Evolutionary conservation across 2,888 invertebrate species (phyloP).

Genomic region (Parelbella ahira): DNA sequence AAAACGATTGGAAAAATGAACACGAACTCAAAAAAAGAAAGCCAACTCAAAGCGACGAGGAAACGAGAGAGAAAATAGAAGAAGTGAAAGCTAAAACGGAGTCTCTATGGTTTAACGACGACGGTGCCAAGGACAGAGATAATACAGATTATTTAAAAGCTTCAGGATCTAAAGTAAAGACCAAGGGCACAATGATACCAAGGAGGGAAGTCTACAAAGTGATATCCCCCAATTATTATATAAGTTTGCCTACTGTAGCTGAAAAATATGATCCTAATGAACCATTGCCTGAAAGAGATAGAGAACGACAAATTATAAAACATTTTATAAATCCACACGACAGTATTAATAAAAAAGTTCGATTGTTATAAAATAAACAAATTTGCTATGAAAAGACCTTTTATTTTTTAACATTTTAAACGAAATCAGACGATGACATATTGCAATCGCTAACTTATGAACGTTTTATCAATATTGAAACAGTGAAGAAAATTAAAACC

Average conservation of each 20-base stretch:
- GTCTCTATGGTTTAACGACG: conserved; percentile 34
- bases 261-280: conserved; percentile 60
- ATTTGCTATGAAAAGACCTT: no score
- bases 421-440: no score
- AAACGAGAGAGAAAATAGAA: conserved; percentile 23
- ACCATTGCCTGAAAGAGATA: conserved; percentile 53
- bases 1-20: conserved; percentile 1
- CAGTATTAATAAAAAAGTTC: conserved; percentile 47
- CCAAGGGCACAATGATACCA: conserved; percentile 42
- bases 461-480: no score
- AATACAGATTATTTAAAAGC: conserved; percentile 6
- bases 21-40: conserved; percentile 5
- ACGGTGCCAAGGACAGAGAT: not conserved
- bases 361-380: conserved; percentile 21
- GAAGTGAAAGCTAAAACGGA: conserved; percentile 43
- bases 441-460: no score
- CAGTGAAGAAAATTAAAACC: no score
- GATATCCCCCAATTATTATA: conserved; percentile 49
- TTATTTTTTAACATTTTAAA: no score
- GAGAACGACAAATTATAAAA: conserved; percentile 42
- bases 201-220: conserved; percentile 43
- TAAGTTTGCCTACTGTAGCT: conserved; percentile 43
- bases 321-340: conserved; percentile 39
- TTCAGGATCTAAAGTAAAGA: conserved; percentile 8
- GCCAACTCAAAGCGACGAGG: conserved; percentile 7